Evolutionary conservation across 1,140 invertebrate genomes (phyloP).

Genomic region (Aradophagus sp.): DNA sequence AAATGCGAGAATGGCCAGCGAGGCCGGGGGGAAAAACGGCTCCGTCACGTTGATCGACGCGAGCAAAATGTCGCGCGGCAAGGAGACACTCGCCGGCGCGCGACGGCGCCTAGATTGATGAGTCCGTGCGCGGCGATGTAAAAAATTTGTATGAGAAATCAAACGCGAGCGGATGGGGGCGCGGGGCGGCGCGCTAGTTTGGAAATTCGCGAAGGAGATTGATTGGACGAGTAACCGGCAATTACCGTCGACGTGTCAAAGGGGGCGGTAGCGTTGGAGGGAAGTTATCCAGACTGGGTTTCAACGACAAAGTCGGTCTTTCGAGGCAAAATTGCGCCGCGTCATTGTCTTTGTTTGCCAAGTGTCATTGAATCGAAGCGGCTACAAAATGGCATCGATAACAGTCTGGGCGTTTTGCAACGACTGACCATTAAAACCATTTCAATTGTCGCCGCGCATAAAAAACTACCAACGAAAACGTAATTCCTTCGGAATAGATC

Average conservation of each 20-base stretch:
- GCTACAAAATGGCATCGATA: no score
- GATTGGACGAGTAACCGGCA: constrained; percentile 33
- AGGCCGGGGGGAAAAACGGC: constrained; percentile 48
- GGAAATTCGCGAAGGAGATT: constrained; percentile 34
- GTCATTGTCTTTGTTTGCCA: no score
- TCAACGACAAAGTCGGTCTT: no score
- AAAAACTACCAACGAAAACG: no score
- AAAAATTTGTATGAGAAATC: constrained; percentile 40
- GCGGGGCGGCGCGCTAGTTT: constrained; percentile 29
- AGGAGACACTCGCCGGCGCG: constrained; percentile 41
- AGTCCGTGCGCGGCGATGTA: constrained; percentile 31
- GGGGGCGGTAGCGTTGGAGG: constrained; percentile 9
- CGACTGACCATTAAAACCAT: no score
- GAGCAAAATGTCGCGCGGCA: constrained; percentile 40
- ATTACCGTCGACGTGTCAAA: constrained; percentile 23
- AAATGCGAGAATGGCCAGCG: constrained; percentile 40
- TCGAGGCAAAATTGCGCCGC: no score
- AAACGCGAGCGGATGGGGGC: not conserved
- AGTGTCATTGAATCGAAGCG: no score
- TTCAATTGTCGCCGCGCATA: no score
- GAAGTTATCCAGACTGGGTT: no score
- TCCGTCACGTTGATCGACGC: constrained; percentile 47
- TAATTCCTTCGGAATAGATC: no score
- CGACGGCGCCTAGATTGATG: constrained; percentile 50
- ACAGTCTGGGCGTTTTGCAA: no score